These are phyloP conservation scores for Drosophila teissieri DNA, from an alignment of 1,140 invertebrate species.

Conservation along the genomic window DNA sequence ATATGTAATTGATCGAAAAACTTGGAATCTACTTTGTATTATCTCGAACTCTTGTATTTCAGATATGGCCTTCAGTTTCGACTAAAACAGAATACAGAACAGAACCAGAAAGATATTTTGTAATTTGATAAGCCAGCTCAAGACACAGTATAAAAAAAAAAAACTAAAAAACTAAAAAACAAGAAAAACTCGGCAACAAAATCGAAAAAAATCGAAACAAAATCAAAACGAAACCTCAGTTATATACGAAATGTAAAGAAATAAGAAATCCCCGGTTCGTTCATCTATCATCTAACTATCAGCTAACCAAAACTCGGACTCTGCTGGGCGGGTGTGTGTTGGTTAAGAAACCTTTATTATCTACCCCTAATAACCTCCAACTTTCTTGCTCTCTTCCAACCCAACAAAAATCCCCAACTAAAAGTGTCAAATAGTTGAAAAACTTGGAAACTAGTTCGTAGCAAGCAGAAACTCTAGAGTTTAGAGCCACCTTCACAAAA, in stretches of 20 bases:
- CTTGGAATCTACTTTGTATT: slow-evolving; percentile 64
- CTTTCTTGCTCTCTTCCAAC: slow-evolving; percentile 32
- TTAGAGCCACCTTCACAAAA: slow-evolving; percentile 27
- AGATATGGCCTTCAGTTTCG: slow-evolving; percentile 85
- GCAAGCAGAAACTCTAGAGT: slow-evolving; percentile 37
- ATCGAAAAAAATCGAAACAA: slow-evolving; percentile 41
- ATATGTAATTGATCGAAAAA: slow-evolving; percentile 24
- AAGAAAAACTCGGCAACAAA: slow-evolving; percentile 57
- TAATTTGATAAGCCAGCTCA: slow-evolving; percentile 62
- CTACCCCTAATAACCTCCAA: slow-evolving; percentile 26
- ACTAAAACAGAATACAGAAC: slow-evolving; percentile 63
- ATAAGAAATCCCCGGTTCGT: slow-evolving; percentile 23
- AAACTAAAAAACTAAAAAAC: slow-evolving; percentile 6
- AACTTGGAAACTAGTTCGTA: slow-evolving; percentile 57
- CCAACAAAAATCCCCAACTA: slow-evolving; percentile 23
- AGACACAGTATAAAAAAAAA: slow-evolving; percentile 17
- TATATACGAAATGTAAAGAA: slow-evolving; percentile 32
- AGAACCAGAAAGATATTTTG: slow-evolving; percentile 64
- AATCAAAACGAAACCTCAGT: slow-evolving; percentile 71
- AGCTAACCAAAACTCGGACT: slow-evolving; percentile 49
- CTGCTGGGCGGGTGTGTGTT: slow-evolving; percentile 53
- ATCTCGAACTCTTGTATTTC: slow-evolving; percentile 83
- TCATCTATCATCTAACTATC: slow-evolving; percentile 43
- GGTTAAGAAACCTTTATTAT: slow-evolving; percentile 38
- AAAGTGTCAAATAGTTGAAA: slow-evolving; percentile 44